These are phyloP conservation scores for Ypsolopha sequella DNA, from an alignment of 2,888 invertebrate genomes.

Conservation along the genomic window DNA sequence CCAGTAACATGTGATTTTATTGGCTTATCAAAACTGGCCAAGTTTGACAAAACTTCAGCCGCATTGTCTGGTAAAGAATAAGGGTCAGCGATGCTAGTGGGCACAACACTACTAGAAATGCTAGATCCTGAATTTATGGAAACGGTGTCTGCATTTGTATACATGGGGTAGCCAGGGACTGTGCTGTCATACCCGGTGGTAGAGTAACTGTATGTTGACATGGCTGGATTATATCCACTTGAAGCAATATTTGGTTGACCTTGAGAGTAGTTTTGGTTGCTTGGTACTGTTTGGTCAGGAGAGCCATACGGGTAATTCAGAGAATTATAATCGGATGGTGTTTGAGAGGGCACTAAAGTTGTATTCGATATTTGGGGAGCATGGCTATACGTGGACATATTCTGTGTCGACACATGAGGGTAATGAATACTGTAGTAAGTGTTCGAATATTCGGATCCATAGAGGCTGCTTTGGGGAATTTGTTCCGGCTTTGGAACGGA, in stretches of 20 bases:
- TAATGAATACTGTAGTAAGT: constrained; percentile 49
- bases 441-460: constrained; percentile 34
- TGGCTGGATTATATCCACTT: constrained; percentile 11
- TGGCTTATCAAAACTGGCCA: constrained; percentile 48
- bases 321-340: constrained; percentile 31
- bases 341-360: constrained; percentile 31
- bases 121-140: constrained; percentile 13
- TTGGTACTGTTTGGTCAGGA: constrained; percentile 14
- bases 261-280: not conserved
- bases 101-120: constrained; percentile 12
- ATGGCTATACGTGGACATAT: constrained; percentile 42
- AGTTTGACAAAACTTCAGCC: constrained; percentile 22
- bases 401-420: constrained; percentile 34
- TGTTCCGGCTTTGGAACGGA: constrained; percentile 28
- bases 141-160: constrained; percentile 31
- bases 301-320: constrained; percentile 36
- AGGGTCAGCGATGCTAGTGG: constrained; percentile 19
- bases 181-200: constrained; percentile 26
- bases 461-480: not conserved
- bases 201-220: constrained; percentile 24
- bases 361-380: constrained; percentile 35
- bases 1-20: constrained; percentile 59
- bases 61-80: constrained; percentile 13
- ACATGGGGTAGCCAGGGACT: constrained; percentile 36
- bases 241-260: constrained; percentile 10